Conservation (phyloP, 2,797 vertebrate genomes). For the Synanceia verrucosa region DNA sequence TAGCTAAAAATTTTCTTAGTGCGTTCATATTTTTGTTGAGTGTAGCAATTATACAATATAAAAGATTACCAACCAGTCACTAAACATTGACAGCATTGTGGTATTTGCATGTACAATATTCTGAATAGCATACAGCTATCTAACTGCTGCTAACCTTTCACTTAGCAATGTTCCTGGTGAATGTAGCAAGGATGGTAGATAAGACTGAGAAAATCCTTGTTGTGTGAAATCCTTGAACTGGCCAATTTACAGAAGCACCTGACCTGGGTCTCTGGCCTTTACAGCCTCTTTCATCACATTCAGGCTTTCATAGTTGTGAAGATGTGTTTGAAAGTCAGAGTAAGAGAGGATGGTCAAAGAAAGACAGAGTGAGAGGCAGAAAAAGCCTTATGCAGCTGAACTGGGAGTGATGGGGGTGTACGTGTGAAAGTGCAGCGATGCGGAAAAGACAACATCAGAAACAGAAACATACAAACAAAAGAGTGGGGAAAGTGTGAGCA, state of each 20-base stretch:
- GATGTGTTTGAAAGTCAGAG: constrained; percentile 31
- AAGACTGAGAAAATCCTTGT: constrained; percentile 17
- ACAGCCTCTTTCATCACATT: constrained; percentile 52
- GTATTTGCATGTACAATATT: neutral
- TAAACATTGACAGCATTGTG: neutral
- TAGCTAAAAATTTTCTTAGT: too few relatives aligned
- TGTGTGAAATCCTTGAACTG: constrained; percentile 46
- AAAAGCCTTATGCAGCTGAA: constrained; percentile 65
- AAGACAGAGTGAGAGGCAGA: constrained; percentile 15
- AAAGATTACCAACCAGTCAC: neutral
- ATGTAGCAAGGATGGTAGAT: constrained; percentile 2
- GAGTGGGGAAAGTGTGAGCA: neutral
- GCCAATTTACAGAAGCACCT: constrained; percentile 44
- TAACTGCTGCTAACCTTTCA: constrained; percentile 20
- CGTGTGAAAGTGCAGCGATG: constrained; percentile 56
- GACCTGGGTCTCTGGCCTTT: constrained; percentile 48
- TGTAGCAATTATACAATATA: too few relatives aligned
- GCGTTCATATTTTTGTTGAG: too few relatives aligned
- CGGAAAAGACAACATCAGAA: constrained; percentile 68
- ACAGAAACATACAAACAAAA: constrained; percentile 64
- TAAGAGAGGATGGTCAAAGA: constrained; percentile 28
- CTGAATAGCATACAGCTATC: neutral
- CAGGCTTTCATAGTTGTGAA: constrained; percentile 18
- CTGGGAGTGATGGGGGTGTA: constrained; percentile 36
- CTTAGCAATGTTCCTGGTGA: constrained; percentile 5